These are phyloP conservation scores for Seira musarum DNA, from an alignment of 2,888 invertebrate species.

Conservation along the genomic window DNA sequence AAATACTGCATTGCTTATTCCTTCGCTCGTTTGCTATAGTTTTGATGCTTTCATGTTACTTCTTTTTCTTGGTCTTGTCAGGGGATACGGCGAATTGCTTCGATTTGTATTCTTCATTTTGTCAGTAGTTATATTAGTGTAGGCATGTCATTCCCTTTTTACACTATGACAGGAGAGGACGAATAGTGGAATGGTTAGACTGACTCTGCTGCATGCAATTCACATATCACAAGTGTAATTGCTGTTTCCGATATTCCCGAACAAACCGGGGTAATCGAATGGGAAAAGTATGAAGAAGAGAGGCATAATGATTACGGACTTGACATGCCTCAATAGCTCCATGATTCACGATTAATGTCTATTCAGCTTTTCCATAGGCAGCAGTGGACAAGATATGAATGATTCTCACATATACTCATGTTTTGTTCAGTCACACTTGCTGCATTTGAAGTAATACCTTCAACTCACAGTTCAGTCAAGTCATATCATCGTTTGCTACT, in stretches of 20 bases:
- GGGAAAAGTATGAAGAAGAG: neutral
- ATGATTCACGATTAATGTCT: neutral
- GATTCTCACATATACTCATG: neutral
- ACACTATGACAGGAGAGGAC: neutral
- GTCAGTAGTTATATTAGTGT: no score
- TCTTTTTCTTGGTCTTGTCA: neutral
- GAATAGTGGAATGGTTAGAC: neutral
- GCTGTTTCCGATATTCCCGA: neutral
- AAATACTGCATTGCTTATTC: constrained; percentile 10
- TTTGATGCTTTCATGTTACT: neutral
- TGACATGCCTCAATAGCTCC: neutral
- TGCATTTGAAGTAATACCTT: no score
- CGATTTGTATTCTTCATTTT: constrained; percentile 10
- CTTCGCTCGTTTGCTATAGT: constrained; percentile 20
- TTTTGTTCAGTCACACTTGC: no score
- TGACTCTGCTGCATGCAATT: neutral
- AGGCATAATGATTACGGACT: neutral
- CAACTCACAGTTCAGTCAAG: no score
- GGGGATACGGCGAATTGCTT: neutral
- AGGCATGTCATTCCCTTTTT: neutral
- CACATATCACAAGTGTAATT: neutral
- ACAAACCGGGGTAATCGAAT: neutral
- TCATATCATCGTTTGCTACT: neutral
- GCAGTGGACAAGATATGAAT: neutral
- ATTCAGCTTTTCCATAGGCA: no score